Percentiles rank a stretch among this genome's conserved stretches.
Conservation (phyloP, 64 coral and sea anemone genomes). For the Hydrozoanthus tunicans region DNA sequence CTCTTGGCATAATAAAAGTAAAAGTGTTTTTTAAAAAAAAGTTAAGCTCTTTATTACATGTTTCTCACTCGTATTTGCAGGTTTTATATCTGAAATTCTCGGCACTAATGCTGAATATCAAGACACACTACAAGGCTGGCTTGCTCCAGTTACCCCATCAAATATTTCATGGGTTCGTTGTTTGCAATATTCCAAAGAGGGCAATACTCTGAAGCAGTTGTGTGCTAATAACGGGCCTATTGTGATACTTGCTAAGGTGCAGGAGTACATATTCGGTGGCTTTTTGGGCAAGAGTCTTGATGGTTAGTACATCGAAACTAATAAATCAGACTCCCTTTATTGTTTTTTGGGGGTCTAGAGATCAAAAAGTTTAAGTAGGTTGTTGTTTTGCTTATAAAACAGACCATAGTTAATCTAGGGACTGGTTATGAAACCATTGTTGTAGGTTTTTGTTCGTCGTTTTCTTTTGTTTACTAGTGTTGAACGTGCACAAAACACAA, state of each 20-base stretch:
- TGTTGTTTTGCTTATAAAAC: too few relatives aligned
- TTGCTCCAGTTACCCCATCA: not conserved
- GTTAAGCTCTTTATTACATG: not conserved
- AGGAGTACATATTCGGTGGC: constrained; percentile 40
- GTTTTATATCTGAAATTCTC: constrained; percentile 50
- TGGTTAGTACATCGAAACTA: not conserved
- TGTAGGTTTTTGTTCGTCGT: too few relatives aligned
- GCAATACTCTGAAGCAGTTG: not conserved
- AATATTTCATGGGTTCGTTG: constrained; percentile 35
- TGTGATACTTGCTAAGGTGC: not conserved
- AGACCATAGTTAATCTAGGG: too few relatives aligned
- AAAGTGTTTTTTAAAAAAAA: too few relatives aligned
- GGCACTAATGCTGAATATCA: constrained; percentile 27
- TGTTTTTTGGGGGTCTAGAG: too few relatives aligned
- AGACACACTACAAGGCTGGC: constrained; percentile 1
- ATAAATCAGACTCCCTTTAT: not conserved
- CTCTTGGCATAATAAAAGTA: too few relatives aligned
- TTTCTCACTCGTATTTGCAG: not conserved
- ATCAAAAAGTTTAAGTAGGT: too few relatives aligned
- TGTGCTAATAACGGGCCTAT: constrained; percentile 16
- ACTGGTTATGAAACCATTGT: too few relatives aligned
- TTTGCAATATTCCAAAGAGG: constrained; percentile 10
- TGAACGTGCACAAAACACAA: too few relatives aligned
- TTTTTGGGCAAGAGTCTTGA: constrained; percentile 11
- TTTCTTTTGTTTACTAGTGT: too few relatives aligned